Evolutionary conservation across 1,140 invertebrate genomes (phyloP), one percentile per base, ranked within the genome.

Genomic region (Oryzaephilus surinamensis): DNA sequence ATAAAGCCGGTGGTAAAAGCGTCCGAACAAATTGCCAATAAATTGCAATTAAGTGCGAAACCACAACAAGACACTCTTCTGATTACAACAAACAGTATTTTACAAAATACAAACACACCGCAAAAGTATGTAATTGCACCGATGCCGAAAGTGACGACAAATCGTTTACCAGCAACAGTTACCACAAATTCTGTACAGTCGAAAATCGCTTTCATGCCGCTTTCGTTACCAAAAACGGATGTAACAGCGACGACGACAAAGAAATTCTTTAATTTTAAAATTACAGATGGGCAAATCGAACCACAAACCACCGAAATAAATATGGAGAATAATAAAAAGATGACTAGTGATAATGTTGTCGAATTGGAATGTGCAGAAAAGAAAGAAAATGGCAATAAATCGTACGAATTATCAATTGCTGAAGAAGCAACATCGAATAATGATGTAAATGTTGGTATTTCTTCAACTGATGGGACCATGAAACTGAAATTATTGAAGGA

Each of bases 251-350:
- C 45, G 13, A 39, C 57, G 26, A 28, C 50, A 20, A 71, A 45
- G 10, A 67, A 59, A 41, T 61, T 73, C 51, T 67, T 71, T 37
- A 73, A 73, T 53, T 57, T 73, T 30, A 71, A 73, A 54, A 66
- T 74, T 23, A 63, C 63, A 16, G 72, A 71, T 54, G 69, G 68
- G 7, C 63, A 70, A 47, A 10, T 10, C 20, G 20, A 21, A 4
- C 19, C n/a, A n/a, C n/a, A n/a, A 20, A 20, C 8, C 2, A 17
- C 13, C 28, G 15, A 23, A 38, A 28, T n/a, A 10, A 15, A 19
- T 16, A n/a, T n/a, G n/a, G n/a, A 14, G 27, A 39, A 18, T 30
- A 40, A 13, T 38, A 40, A 16, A 40, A 46, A 32, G 38, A 49
- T 16, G 3, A 28, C 45, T 7, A 45, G 43, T 17, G 37, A 42